Conservation (phyloP, 1,140 invertebrate species). For the Hypsibius dujardini region DNA sequence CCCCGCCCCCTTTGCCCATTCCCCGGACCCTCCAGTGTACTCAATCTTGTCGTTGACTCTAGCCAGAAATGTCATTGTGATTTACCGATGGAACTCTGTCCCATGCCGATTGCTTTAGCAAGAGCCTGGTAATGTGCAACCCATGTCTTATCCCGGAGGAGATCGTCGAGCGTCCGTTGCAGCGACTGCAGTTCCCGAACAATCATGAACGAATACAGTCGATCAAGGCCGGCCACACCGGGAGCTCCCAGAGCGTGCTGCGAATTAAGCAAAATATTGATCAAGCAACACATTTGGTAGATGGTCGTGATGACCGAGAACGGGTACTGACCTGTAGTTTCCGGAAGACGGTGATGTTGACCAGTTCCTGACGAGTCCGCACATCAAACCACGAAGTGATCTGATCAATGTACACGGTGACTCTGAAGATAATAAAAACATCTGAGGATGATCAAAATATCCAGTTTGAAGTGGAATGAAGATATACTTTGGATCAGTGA, state of each 20-base stretch:
- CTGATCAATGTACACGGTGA: constrained; percentile 60
- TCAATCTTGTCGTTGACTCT: not conserved
- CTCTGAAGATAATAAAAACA: constrained; percentile 37
- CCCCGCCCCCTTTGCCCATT: no score
- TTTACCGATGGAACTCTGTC: not conserved
- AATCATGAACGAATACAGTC: constrained; percentile 69
- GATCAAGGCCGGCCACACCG: constrained; percentile 69
- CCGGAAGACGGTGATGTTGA: constrained; percentile 62
- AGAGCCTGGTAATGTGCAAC: constrained; percentile 9
- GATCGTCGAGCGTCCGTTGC: constrained; percentile 19
- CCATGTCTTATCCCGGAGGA: not conserved
- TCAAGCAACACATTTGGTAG: no score
- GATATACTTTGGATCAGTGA: constrained; percentile 74
- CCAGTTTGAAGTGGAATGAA: no score
- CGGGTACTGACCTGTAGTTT: constrained; percentile 46
- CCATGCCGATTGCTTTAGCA: not conserved
- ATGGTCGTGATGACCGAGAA: constrained; percentile 11
- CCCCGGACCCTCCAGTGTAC: not conserved
- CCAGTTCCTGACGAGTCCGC: constrained; percentile 57
- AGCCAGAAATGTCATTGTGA: not conserved
- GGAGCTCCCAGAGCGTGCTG: constrained; percentile 57
- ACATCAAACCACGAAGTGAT: constrained; percentile 75
- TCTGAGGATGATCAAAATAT: no score
- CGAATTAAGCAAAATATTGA: no score
- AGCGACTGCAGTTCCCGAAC: constrained; percentile 52